phyloP scores from a whole-genome alignment of 1,140 invertebrate genomes.

The Eufriesea mexicana region DNA sequence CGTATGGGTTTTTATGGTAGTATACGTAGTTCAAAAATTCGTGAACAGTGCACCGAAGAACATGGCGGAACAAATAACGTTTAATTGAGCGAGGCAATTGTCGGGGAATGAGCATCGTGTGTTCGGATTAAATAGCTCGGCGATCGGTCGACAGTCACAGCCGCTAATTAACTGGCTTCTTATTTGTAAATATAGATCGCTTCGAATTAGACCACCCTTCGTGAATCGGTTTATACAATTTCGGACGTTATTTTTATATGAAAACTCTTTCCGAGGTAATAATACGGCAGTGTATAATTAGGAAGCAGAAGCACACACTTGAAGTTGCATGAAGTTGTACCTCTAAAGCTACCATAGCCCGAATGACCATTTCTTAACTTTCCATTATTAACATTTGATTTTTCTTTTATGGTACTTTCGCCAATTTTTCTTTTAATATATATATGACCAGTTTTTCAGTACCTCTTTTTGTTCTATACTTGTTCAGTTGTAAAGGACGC shows the following conservation, averaged over 20 bases:
- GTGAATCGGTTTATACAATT: not conserved
- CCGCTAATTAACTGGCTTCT: not conserved
- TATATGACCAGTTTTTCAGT: too few species aligned
- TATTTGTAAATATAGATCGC: not conserved
- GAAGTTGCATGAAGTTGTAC: too few species aligned
- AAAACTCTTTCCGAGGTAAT: not conserved
- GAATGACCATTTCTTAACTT: too few species aligned
- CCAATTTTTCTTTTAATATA: too few species aligned
- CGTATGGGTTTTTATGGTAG: too few species aligned
- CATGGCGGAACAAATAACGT: not conserved
- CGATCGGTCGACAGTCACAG: not conserved
- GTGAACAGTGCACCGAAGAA: not conserved
- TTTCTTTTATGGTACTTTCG: too few species aligned
- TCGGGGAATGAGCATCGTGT: not conserved
- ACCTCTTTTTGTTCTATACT: too few species aligned
- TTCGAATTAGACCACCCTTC: not conserved
- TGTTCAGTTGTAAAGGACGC: not conserved
- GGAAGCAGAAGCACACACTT: too few species aligned
- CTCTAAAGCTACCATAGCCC: too few species aligned
- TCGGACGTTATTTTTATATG: not conserved
- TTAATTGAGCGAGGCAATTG: not conserved
- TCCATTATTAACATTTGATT: too few species aligned
- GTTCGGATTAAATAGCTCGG: not conserved
- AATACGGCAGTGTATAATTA: not conserved
- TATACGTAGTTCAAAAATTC: not conserved